Conservation (phyloP, 1,140 invertebrate species). For the Drosophila subpulchrella region DNA sequence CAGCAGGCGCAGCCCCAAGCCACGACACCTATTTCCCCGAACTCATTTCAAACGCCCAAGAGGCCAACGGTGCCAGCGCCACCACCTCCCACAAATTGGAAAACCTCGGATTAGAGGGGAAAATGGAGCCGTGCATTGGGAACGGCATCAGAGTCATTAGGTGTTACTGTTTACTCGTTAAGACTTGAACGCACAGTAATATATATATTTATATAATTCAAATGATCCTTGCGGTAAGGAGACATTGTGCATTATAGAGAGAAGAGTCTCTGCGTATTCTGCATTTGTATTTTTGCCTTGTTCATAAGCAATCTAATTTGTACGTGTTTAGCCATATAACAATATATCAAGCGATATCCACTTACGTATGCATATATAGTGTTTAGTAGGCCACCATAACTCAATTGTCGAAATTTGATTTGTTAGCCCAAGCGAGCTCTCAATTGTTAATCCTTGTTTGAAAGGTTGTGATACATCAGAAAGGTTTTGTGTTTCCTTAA, state of each 20-base stretch:
- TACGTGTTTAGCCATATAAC: constrained; percentile 76
- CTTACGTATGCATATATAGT: constrained; percentile 50
- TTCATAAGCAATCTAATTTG: constrained; percentile 67
- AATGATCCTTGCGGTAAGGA: constrained; percentile 38
- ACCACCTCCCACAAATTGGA: constrained; percentile 76
- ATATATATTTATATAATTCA: constrained; percentile 44
- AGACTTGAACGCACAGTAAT: constrained; percentile 79
- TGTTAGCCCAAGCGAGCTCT: constrained; percentile 45
- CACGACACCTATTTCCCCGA: constrained; percentile 77
- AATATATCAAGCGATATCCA: constrained; percentile 61
- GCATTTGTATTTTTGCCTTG: constrained; percentile 82
- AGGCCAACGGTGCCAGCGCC: constrained; percentile 81
- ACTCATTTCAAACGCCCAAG: constrained; percentile 80
- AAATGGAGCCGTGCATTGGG: not conserved
- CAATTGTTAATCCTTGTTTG: constrained; percentile 74
- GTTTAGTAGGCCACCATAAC: constrained; percentile 64
- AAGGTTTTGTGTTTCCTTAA: constrained; percentile 75
- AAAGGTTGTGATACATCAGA: constrained; percentile 78
- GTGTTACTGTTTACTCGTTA: constrained; percentile 64
- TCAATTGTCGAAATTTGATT: constrained; percentile 69
- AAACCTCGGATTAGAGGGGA: constrained; percentile 53
- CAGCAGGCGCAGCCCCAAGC: constrained; percentile 49
- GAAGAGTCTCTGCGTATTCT: constrained; percentile 54
- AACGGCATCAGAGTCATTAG: constrained; percentile 51
- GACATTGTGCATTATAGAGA: constrained; percentile 47